Base-by-base conservation (phyloP, 2,797 vertebrate genomes). In the Muscicapa comitata region DNA sequence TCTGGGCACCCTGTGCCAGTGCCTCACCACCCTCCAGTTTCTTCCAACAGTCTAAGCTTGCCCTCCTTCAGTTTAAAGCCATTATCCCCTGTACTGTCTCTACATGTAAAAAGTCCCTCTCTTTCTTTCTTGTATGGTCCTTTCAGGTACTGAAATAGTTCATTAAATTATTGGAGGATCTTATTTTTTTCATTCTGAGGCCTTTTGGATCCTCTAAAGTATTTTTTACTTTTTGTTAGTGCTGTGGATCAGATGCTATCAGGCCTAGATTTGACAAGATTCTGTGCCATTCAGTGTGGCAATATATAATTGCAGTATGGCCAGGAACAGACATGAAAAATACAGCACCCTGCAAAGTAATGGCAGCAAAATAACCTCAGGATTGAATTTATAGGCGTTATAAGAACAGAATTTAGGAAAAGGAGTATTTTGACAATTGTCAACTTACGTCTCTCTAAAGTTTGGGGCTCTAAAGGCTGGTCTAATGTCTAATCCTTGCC, bases 81-180 rank as follows among this genome's bases (percentile, higher is more conserved):
- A 24, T 75, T n/a, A 25, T 16, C 25, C 9, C 10, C 62, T 35
- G 3, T 26, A 8, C 9, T 45, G 17, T 17, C 12, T 11, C 20
- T 23, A 18, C 10, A 10, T 0, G 0, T 3, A 15, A 51, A 50
- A 45, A 26, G 8, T 19, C 7, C 6, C 13, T 42, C 12, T 59
- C 37, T n/a, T 9, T 31, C 24, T 31, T 47, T 47, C 5, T 58
- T 31, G 5, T 40, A 40, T 18, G 10, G 7, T 76, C 14, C 11
- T 25, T 38, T 82, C 55, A 63, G 28, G 28, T 33, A 14, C 1
- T 37, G 37, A 24, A 88, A 67, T 63, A 7, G 5, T 67, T 88
- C 6, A 53, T 67, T 73, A 77, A 40, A 48, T 80, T 73, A 25
- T 29, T 62, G 11, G 5, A 68, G 5, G 5, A 29, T 55, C 4